A percentile compares a stretch with the other conserved stretches of the same genome.
Evolutionary conservation across 2,113 vertebrate genomes (phyloP).

Genomic region (Rhinolophus sinicus): DNA sequence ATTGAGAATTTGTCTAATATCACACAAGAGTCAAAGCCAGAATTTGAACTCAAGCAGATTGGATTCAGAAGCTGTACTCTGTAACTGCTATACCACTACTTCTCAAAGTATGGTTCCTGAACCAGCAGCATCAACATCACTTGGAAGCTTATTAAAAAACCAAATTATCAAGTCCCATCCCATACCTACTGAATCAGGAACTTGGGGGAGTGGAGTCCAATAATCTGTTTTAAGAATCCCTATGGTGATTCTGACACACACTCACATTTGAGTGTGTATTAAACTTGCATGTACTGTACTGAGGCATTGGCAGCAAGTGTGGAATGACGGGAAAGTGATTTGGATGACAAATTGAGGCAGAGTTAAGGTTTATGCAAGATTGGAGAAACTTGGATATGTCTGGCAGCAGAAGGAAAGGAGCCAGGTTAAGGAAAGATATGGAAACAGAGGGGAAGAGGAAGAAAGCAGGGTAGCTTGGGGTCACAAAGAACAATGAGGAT

Average conservation of each 20-base stretch:
- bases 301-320: not conserved
- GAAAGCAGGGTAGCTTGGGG: not conserved
- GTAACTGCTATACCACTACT: not conserved
- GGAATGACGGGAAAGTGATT: not conserved
- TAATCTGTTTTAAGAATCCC: not conserved
- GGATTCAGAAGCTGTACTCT: not conserved
- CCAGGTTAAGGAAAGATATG: not conserved
- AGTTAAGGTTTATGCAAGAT: not conserved
- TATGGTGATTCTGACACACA: not conserved
- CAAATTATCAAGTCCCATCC: not conserved
- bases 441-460: constrained; percentile 20
- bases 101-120: constrained; percentile 9
- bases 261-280: not conserved
- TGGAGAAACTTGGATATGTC: not conserved
- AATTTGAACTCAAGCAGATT: not conserved
- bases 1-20: not conserved
- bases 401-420: not conserved
- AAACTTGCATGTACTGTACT: not conserved
- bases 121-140: not conserved
- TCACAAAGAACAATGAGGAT: not conserved
- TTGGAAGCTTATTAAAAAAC: not conserved
- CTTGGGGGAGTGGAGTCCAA: not conserved
- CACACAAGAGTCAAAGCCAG: not conserved
- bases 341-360: not conserved
- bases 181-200: not conserved